phyloP scores from a whole-genome alignment of 2,888 invertebrate genomes.

The Yponomeuta plumbellus region DNA sequence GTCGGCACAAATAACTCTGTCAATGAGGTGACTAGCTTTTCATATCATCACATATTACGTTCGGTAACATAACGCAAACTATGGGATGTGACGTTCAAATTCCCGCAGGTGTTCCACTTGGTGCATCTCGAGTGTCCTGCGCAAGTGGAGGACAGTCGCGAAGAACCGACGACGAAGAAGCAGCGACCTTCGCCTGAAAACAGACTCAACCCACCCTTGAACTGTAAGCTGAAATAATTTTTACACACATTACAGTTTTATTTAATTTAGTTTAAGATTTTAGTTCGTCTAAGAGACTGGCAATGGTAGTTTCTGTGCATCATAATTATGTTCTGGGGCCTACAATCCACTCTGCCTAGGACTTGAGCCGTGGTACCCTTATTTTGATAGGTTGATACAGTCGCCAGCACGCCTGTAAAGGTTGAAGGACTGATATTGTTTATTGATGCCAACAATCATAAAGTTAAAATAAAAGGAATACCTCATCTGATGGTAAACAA shows the following conservation, averaged over 20 bases:
- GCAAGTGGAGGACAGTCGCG: constrained; percentile 68
- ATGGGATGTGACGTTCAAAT: neutral
- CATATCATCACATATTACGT: neutral
- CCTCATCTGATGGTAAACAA: no score
- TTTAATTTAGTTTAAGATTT: neutral
- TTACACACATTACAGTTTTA: neutral
- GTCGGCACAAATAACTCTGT: constrained; percentile 98
- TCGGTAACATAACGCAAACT: neutral
- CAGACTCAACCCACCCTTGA: constrained; percentile 22
- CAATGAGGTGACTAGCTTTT: constrained; percentile 83
- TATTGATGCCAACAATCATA: no score
- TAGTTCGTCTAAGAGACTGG: no score
- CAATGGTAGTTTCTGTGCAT: no score
- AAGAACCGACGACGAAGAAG: constrained; percentile 52
- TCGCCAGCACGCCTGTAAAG: no score
- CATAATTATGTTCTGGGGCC: no score
- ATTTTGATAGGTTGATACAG: no score
- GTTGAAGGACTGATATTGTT: no score
- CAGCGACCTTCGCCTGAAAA: constrained; percentile 36
- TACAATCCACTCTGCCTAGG: no score
- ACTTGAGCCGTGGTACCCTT: no score
- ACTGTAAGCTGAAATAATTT: neutral
- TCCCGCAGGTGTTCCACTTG: constrained; percentile 92
- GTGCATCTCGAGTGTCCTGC: constrained; percentile 98
- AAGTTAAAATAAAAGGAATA: no score